Conservation (phyloP, 2,797 vertebrate species). For the Notamacropus eugenii region DNA sequence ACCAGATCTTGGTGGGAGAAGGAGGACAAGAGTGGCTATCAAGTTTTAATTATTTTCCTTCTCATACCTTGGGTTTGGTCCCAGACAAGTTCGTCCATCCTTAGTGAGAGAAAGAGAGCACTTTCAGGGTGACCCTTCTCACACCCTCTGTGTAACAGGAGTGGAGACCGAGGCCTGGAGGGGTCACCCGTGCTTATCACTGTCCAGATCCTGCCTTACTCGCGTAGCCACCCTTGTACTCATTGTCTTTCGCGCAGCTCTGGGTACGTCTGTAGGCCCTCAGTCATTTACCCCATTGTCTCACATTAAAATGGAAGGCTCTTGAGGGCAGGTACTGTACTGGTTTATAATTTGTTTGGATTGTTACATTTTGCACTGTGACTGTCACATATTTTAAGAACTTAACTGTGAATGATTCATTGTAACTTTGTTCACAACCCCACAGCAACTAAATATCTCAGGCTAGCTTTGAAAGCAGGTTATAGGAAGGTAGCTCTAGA, state of each 20-base stretch:
- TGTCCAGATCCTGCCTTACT: background rate
- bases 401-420: background rate
- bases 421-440: background rate
- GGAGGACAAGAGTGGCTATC: background rate
- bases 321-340: background rate
- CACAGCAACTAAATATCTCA: background rate
- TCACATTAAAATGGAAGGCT: background rate
- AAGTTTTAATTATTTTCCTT: background rate
- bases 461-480: background rate
- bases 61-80: background rate
- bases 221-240: rapidly evolving
- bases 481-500: background rate
- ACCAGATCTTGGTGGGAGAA: background rate
- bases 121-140: background rate
- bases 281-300: background rate
- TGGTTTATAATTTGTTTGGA: background rate
- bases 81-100: background rate
- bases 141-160: background rate
- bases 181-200: rapidly evolving
- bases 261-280: background rate
- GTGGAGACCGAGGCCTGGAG: rapidly evolving
- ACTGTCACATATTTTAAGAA: background rate
- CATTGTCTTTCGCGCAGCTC: rapidly evolving
- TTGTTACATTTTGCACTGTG: background rate
- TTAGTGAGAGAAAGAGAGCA: background rate